phyloP scores from a whole-genome alignment of 2,888 invertebrate genomes.

The Lutraria lutraria region DNA sequence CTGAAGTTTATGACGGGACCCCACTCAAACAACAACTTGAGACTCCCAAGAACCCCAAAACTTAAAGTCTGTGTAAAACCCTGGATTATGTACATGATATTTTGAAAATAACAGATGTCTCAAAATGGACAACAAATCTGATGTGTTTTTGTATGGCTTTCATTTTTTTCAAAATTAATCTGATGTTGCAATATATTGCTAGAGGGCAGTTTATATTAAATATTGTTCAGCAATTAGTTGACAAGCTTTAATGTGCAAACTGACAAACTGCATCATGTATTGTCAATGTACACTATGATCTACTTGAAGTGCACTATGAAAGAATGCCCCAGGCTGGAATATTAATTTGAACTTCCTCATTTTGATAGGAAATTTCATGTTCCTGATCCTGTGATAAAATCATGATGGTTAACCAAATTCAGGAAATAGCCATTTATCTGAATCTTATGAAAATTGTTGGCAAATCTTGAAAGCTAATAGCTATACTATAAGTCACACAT shows the following conservation, averaged over 20 bases:
- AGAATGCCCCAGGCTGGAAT: neutral
- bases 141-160: too few relatives aligned
- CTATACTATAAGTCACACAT: too few relatives aligned
- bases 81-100: too few relatives aligned
- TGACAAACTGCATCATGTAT: neutral
- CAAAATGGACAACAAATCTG: too few relatives aligned
- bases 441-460: too few relatives aligned
- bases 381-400: neutral
- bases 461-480: too few relatives aligned
- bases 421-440: too few relatives aligned
- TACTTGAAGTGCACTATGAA: neutral
- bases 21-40: too few relatives aligned
- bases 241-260: neutral
- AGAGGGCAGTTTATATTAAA: neutral
- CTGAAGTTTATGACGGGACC: too few relatives aligned
- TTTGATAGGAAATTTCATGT: neutral
- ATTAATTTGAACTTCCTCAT: neutral
- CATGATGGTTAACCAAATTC: neutral
- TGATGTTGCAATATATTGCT: neutral
- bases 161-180: neutral
- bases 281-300: constrained; percentile 1
- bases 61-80: too few relatives aligned
- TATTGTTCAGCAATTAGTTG: neutral
- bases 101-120: too few relatives aligned
- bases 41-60: too few relatives aligned